Evolutionary conservation across 2,888 invertebrate species (phyloP).

Genomic region (Theodoxus fluviatilis): DNA sequence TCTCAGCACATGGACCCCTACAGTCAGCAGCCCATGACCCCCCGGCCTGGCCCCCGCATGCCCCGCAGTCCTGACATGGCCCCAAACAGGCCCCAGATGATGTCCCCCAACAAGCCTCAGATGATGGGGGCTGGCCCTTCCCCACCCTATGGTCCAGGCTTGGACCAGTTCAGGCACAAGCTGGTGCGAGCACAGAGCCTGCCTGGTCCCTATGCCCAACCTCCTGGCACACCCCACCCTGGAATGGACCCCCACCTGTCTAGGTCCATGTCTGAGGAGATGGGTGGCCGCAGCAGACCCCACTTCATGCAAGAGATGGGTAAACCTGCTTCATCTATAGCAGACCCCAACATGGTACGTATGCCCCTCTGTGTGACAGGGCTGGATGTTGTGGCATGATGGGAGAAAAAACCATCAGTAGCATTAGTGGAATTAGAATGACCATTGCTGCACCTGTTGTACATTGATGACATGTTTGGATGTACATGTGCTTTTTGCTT

Average conservation of each 20-base stretch:
- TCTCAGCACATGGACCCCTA: conserved; percentile 39
- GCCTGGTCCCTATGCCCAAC: conserved; percentile 38
- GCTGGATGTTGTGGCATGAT: too few species aligned
- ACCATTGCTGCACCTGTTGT: too few species aligned
- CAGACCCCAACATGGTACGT: too few species aligned
- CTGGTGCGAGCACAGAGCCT: conserved; percentile 41
- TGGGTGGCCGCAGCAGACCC: conserved; percentile 1
- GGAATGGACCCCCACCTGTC: conserved; percentile 36
- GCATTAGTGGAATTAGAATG: too few species aligned
- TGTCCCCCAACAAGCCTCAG: too few species aligned
- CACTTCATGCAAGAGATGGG: background rate
- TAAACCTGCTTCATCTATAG: too few species aligned
- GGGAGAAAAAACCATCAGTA: too few species aligned
- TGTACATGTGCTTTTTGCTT: too few species aligned
- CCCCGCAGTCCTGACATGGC: too few species aligned
- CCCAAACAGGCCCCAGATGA: too few species aligned
- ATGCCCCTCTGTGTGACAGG: too few species aligned
- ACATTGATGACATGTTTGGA: too few species aligned
- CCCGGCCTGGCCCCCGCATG: conserved; percentile 58
- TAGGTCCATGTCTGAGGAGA: conserved; percentile 26
- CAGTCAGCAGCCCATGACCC: conserved; percentile 55
- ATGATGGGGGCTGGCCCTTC: background rate
- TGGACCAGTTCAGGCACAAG: conserved; percentile 31
- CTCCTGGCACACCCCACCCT: conserved; percentile 35
- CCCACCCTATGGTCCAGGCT: conserved; percentile 11